phyloP scores from a whole-genome alignment of 1,140 invertebrate species.

The Nasonia longicornis region DNA sequence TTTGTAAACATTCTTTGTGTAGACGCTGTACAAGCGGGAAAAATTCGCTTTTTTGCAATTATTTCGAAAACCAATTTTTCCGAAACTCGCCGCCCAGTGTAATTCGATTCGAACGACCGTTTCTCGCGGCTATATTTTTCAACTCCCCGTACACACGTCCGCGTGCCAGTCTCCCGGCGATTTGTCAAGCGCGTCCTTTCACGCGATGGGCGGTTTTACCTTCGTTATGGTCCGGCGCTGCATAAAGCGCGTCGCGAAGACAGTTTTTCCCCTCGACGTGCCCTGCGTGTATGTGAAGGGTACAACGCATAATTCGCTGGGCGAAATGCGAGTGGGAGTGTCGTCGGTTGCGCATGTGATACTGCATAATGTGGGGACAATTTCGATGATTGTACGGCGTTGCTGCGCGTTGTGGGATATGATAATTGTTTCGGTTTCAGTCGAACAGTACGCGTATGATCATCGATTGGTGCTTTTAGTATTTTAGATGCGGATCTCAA shows the following conservation, averaged over 20 bases:
- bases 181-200: slow-evolving; percentile 21
- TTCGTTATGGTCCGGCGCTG: neutral
- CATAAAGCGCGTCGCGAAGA: slow-evolving; percentile 3
- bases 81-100: neutral
- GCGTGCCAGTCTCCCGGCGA: neutral
- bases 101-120: slow-evolving; percentile 10
- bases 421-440: too few relatives aligned
- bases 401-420: too few relatives aligned
- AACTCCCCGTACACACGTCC: neutral
- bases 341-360: neutral
- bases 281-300: too few relatives aligned
- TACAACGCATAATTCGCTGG: neutral
- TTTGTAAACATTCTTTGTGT: neutral
- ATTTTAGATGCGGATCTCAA: too few relatives aligned
- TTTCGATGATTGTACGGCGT: too few relatives aligned
- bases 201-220: slow-evolving; percentile 3
- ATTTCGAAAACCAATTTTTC: too few relatives aligned
- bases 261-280: neutral
- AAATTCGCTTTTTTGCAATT: neutral
- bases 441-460: too few relatives aligned
- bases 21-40: neutral
- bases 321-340: neutral
- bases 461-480: too few relatives aligned
- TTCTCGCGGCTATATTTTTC: neutral
- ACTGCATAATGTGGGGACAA: neutral